Base-by-base conservation (phyloP, 2,113 vertebrate species). In the Onychostoma macrolepis region DNA sequence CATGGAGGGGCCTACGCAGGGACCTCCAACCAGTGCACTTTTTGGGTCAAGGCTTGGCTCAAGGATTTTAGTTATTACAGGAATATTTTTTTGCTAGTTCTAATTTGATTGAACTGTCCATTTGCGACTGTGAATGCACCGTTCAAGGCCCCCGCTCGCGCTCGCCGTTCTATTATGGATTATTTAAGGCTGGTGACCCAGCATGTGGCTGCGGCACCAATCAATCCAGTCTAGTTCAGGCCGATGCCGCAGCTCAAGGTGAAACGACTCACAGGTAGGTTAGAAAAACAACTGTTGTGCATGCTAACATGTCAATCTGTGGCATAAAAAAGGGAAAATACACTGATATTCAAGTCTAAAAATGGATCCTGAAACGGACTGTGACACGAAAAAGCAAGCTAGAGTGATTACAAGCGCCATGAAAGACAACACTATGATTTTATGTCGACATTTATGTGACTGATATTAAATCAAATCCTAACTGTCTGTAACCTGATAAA, bases 21-120 rank as follows among this genome's bases (percentile, higher is more conserved):
- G 41, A 79, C 74, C 43, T 12, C 43, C 26, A 67, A 82, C 58
- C 63, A 58, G 92, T 88, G 87, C 4, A 85, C 6, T 36, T 93
- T 94, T 88, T 91, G 88, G 94, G 94, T 95, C 94, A 95, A 94
- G 94, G 93, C 92, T 90, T 71, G 87, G 90, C 92, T 92, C 88
- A 84, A 84, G 30, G 82, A 74, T 53, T 83, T 1, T 41, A 90
- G 93, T 93, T 92, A 93, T 90, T 90, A 88, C 84, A 89, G 83
- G 90, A 72, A 72, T 41, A 90, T 76, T 50, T 83, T 36, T 74
- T 89, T 93, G 92, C 90, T 91, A 93, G 91, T 91, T 90, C 88
- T 90, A 88, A 90, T 95, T 94, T 94, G 94, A 96, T 94, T 94
- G 93, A 95, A 91, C 90, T 91, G 90, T 93, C 93, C 91, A 91